phyloP scores from a whole-genome alignment of 23 tunicate species.

The Ascidia mentula region DNA sequence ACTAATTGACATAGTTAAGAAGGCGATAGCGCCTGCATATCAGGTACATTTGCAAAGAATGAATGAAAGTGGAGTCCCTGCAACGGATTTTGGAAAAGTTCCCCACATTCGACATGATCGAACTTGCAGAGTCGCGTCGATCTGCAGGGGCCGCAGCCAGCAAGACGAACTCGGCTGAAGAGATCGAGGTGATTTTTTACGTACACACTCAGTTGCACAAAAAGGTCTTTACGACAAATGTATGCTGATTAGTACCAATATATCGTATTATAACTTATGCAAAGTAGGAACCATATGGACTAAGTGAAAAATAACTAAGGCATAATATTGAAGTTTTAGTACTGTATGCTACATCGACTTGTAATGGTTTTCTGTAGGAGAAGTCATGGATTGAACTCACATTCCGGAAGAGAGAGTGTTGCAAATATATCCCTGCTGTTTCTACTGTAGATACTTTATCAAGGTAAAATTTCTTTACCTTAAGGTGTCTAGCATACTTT shows the following conservation, averaged over 20 bases:
- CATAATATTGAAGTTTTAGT: too few relatives aligned
- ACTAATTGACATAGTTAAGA: neutral
- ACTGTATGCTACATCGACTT: neutral
- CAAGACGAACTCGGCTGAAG: slow-evolving; percentile 2
- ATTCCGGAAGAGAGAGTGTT: slow-evolving; percentile 78
- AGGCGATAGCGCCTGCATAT: neutral
- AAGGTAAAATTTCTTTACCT: slow-evolving; percentile 17
- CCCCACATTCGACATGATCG: slow-evolving; percentile 9
- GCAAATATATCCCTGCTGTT: slow-evolving; percentile 49
- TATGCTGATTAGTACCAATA: too few relatives aligned
- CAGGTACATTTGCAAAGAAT: slow-evolving; percentile 20
- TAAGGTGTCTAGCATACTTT: too few relatives aligned
- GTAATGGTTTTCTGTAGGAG: slow-evolving; percentile 35
- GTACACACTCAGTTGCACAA: too few relatives aligned
- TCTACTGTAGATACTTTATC: slow-evolving; percentile 24
- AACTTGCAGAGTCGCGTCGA: neutral
- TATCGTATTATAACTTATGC: too few relatives aligned
- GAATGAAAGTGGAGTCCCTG: slow-evolving; percentile 29
- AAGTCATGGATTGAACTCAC: slow-evolving; percentile 70
- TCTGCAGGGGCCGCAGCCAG: neutral
- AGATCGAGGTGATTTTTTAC: slow-evolving; percentile 4
- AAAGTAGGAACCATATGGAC: too few relatives aligned
- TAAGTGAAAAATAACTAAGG: too few relatives aligned
- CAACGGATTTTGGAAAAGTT: neutral
- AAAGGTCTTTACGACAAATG: too few relatives aligned